Evolutionary conservation across 1,140 invertebrate species (phyloP).

Genomic region (Penaeus indicus): DNA sequence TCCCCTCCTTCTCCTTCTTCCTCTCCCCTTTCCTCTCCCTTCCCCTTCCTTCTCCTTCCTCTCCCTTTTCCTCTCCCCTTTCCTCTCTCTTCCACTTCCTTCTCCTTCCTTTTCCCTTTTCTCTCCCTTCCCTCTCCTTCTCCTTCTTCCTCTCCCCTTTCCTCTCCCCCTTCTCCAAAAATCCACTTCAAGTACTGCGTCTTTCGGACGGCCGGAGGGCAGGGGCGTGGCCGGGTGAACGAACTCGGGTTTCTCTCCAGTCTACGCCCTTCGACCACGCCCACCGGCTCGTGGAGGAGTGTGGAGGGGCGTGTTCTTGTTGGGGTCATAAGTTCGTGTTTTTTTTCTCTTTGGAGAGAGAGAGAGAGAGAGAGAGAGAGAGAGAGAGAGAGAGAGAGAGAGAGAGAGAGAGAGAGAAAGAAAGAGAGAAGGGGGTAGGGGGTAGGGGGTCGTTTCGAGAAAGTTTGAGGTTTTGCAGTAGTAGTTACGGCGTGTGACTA

Average conservation of each 20-base stretch:
- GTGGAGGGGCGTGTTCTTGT: constrained; percentile 7
- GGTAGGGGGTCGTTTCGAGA: neutral
- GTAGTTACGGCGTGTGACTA: neutral
- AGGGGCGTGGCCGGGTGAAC: constrained; percentile 47
- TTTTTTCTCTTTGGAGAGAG: neutral
- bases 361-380: neutral
- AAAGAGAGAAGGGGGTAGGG: neutral
- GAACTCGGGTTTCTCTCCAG: constrained; percentile 11
- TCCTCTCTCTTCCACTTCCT: too few relatives aligned
- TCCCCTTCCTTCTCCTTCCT: too few relatives aligned
- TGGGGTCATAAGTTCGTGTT: neutral
- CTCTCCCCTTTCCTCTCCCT: too few relatives aligned
- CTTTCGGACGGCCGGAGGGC: neutral
- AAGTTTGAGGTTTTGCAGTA: neutral
- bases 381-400: constrained; percentile 6
- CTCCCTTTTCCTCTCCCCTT: too few relatives aligned
- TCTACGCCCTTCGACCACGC: constrained; percentile 40
- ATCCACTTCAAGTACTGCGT: too few relatives aligned
- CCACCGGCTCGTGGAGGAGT: constrained; percentile 1
- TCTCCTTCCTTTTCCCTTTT: too few relatives aligned
- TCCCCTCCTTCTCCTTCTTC: too few relatives aligned
- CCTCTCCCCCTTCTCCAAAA: neutral
- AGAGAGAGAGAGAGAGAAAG: neutral
- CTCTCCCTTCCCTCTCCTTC: too few relatives aligned
- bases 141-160: too few relatives aligned